Conservation (phyloP, 2,797 vertebrate genomes). For the Phalanger gymnotis region DNA sequence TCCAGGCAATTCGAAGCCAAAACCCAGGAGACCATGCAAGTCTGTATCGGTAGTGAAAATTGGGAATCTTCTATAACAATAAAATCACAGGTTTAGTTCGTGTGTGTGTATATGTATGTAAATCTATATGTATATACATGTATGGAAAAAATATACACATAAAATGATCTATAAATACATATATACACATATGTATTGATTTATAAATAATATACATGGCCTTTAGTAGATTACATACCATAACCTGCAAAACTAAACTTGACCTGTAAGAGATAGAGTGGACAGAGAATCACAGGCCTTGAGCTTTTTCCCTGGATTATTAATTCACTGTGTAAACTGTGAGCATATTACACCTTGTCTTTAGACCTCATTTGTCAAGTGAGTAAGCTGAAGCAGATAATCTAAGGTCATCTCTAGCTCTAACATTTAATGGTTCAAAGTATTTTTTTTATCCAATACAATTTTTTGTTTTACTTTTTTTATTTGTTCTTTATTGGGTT, state of each 20-base stretch:
- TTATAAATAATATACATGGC: background rate
- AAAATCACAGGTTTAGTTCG: background rate
- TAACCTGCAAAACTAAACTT: background rate
- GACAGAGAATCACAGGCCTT: background rate
- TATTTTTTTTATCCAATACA: background rate
- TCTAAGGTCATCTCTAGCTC: background rate
- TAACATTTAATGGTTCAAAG: background rate
- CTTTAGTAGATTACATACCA: background rate
- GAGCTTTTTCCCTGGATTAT: background rate
- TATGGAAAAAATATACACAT: background rate
- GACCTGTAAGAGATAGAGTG: background rate
- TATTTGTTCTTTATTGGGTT: background rate
- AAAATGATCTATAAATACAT: background rate
- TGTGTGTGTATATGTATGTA: background rate
- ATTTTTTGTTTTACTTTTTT: background rate
- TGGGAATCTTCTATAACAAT: background rate
- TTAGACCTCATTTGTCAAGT: background rate
- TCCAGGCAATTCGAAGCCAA: background rate
- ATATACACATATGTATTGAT: background rate
- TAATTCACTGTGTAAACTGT: background rate
- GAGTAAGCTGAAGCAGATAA: background rate
- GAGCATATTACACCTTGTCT: background rate
- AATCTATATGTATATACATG: background rate
- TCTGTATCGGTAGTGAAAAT: background rate
- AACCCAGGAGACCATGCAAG: background rate